Base-by-base conservation (phyloP, 1,140 invertebrate species). In the Rhyacophila brunnea region DNA sequence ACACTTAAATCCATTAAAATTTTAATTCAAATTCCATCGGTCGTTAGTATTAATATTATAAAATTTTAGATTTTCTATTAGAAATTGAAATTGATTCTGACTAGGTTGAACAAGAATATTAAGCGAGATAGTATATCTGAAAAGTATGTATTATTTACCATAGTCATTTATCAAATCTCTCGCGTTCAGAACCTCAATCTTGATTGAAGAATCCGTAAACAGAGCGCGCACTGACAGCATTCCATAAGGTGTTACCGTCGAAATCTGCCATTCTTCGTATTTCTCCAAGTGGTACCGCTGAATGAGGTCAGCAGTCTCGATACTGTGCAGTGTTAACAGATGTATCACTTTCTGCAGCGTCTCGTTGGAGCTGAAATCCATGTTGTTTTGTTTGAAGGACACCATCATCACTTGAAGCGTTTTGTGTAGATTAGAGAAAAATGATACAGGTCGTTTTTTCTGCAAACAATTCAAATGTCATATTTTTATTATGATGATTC, bases 111-210 rank as follows among this genome's bases (percentile, higher is more conserved):
- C n/a, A n/a, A n/a, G n/a, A n/a, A n/a, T n/a, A n/a, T n/a, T n/a
- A n/a, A n/a, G n/a, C n/a, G n/a, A n/a, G n/a, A n/a, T n/a, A n/a
- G n/a, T n/a, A n/a, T n/a, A n/a, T n/a, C n/a, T n/a, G n/a, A n/a
- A n/a, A n/a, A n/a, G n/a, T n/a, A n/a, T n/a, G n/a, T n/a, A n/a
- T n/a, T 46, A 58, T 14, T 40, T 71, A 86, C 93, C 94, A 78
- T 95, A 96, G 1, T 87, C 86, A 79, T 98, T 94, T 71, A 91
- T 87, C 36, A 98, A 80, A 80, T 96, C 93, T 70, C 92, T 86
- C 0, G 90, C 94, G 75, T 95, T 96, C 66, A 97, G 80, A 58
- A 98, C 84, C 70, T 90, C 88, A 47, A 94, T 74, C 68, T 87
- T 73, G 17, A 81, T 64, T 52, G 68, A 69, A 19, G 75, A 73